A percentile compares a stretch with the other conserved stretches of the same genome.
Conservation (phyloP, 2,888 invertebrate genomes). For the Salpingus planirostris region DNA sequence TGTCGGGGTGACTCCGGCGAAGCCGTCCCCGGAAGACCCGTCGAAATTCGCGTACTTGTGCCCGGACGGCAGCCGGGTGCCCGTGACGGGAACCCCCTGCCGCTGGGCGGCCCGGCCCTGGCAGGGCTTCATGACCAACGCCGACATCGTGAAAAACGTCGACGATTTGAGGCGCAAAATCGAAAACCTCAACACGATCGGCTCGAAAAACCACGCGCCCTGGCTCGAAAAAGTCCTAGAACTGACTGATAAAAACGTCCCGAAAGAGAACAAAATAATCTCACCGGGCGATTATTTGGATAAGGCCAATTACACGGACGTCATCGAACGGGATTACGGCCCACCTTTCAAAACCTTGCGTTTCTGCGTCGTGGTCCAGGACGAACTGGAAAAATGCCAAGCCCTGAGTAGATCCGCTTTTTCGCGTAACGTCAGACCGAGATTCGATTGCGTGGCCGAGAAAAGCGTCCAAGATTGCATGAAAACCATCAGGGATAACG, state of each 20-base stretch:
- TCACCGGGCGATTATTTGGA: conserved; percentile 33
- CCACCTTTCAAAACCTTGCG: conserved; percentile 58
- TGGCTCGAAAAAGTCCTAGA: conserved; percentile 48
- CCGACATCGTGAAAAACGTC: conserved; percentile 48
- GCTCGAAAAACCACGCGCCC: conserved; percentile 37
- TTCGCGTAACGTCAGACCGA: conserved; percentile 70
- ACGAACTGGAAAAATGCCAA: conserved; percentile 66
- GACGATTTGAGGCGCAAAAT: conserved; percentile 48
- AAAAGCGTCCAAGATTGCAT: conserved; percentile 57
- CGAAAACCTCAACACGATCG: conserved; percentile 44
- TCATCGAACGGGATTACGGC: conserved; percentile 62
- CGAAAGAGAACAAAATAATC: conserved; percentile 33
- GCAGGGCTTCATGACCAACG: conserved; percentile 67
- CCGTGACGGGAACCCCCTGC: conserved; percentile 58
- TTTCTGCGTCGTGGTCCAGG: conserved; percentile 57
- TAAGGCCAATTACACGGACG: conserved; percentile 49
- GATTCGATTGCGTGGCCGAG: conserved; percentile 65
- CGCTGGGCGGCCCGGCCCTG: conserved; percentile 83
- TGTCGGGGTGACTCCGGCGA: conserved; percentile 50
- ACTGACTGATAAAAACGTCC: conserved; percentile 51
- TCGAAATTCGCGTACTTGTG: conserved; percentile 68
- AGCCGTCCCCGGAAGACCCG: conserved; percentile 52
- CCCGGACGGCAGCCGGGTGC: conserved; percentile 63
- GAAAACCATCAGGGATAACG: conserved; percentile 55
- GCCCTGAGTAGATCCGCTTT: conserved; percentile 62